These are phyloP conservation scores for Miichthys miiuy DNA, from an alignment of 2,797 vertebrate genomes.

Conservation along the genomic window DNA sequence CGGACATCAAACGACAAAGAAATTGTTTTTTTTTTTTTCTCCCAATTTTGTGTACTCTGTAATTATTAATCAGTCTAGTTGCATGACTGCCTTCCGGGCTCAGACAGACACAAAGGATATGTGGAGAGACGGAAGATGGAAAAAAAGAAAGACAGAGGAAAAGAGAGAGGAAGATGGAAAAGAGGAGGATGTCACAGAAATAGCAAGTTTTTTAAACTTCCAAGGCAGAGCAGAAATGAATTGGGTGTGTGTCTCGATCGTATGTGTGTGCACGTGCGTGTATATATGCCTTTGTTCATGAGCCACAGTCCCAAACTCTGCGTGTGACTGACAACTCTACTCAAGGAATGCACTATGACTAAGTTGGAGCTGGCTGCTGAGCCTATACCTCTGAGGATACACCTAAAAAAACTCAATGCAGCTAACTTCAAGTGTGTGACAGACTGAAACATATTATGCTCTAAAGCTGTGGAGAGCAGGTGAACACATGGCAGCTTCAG, in stretches of 20 bases:
- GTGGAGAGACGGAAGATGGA: slow-evolving; percentile 65
- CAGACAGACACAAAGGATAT: slow-evolving; percentile 81
- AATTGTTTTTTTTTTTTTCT: slow-evolving; percentile 75
- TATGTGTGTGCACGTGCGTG: slow-evolving; percentile 26
- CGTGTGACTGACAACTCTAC: slow-evolving; percentile 70
- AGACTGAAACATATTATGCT: slow-evolving; percentile 57
- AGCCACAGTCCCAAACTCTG: slow-evolving; percentile 58
- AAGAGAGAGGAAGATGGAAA: slow-evolving; percentile 57
- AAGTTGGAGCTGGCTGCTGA: slow-evolving; percentile 59
- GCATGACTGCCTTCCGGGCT: slow-evolving; percentile 82
- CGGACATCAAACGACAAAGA: slow-evolving; percentile 86
- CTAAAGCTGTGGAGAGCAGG: slow-evolving; percentile 54
- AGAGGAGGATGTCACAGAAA: slow-evolving; percentile 76
- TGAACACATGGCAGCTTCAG: slow-evolving; percentile 54
- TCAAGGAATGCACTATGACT: slow-evolving; percentile 56
- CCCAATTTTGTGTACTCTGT: slow-evolving; percentile 85
- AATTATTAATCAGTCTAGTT: slow-evolving; percentile 88
- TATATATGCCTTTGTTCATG: slow-evolving; percentile 62
- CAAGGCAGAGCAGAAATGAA: slow-evolving; percentile 61
- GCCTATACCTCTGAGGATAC: slow-evolving; percentile 59
- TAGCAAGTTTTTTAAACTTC: slow-evolving; percentile 72
- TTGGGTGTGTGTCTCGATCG: slow-evolving; percentile 52
- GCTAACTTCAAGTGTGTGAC: slow-evolving; percentile 58
- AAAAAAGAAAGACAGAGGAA: slow-evolving; percentile 57
- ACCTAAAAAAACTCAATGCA: slow-evolving; percentile 46